Evolutionary conservation across 2,888 invertebrate species (phyloP).

Genomic region (Drosophila dives): DNA sequence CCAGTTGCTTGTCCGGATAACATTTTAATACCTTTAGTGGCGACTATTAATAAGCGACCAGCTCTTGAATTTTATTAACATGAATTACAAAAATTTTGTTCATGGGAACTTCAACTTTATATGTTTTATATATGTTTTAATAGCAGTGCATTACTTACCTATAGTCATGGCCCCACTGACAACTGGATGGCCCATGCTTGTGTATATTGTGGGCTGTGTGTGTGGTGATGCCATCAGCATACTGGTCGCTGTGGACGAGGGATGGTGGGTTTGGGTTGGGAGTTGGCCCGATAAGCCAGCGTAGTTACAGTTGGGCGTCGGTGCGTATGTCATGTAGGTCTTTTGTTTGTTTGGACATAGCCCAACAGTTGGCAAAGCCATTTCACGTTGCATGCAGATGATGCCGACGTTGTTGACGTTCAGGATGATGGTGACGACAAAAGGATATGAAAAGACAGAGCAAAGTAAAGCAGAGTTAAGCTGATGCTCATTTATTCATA

Average conservation of each 20-base stretch:
- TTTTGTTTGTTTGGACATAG: constrained; percentile 56
- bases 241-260: constrained; percentile 76
- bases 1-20: not conserved
- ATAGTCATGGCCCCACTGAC: constrained; percentile 81
- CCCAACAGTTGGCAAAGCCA: constrained; percentile 51
- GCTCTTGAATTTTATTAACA: constrained; percentile 10
- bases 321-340: constrained; percentile 84
- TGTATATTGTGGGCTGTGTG: constrained; percentile 78
- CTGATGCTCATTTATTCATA: constrained; percentile 54
- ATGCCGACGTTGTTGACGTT: constrained; percentile 51
- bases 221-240: constrained; percentile 83
- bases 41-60: not conserved
- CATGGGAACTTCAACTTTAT: not conserved
- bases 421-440: constrained; percentile 36
- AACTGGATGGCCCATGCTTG: constrained; percentile 76
- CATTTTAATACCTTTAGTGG: not conserved
- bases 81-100: constrained; percentile 4
- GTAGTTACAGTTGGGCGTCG: constrained; percentile 82
- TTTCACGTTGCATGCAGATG: constrained; percentile 51
- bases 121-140: constrained; percentile 8
- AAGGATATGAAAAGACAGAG: constrained; percentile 66
- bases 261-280: constrained; percentile 61
- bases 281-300: constrained; percentile 70
- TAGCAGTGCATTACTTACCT: constrained; percentile 67
- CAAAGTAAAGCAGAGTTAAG: constrained; percentile 52